These are phyloP conservation scores for Hemicentrotus pulcherrimus DNA, from an alignment of 35 echinoderm and acorn worm species.

Conservation along the genomic window DNA sequence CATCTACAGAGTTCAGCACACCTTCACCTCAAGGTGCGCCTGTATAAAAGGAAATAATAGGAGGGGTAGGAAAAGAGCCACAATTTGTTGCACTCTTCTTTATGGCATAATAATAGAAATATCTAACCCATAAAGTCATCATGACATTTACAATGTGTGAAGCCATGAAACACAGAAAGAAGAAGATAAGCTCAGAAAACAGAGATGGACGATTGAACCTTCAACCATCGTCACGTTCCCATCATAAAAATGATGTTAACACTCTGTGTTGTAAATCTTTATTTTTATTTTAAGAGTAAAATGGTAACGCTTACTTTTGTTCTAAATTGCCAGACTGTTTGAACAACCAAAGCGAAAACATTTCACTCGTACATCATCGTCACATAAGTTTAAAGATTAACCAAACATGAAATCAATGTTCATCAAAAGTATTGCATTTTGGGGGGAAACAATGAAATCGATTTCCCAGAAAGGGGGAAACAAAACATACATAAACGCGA, in stretches of 20 bases:
- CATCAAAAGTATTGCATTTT: not conserved
- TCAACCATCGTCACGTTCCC: not conserved
- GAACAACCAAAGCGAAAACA: not conserved
- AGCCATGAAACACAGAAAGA: not conserved
- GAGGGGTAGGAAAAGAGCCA: not conserved
- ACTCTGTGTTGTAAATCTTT: not conserved
- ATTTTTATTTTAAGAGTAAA: not conserved
- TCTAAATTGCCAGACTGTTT: not conserved
- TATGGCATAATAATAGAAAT: not conserved
- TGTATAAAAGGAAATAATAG: not conserved
- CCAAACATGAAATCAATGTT: not conserved
- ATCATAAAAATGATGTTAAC: not conserved
- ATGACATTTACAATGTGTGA: slow-evolving; percentile 12
- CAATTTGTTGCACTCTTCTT: not conserved
- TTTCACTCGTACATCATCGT: not conserved
- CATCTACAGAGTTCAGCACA: not conserved
- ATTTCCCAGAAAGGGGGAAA: no score
- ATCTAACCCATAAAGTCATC: not conserved
- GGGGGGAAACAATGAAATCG: no score
- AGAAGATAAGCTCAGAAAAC: not conserved
- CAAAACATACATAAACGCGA: no score
- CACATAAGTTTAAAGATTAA: not conserved
- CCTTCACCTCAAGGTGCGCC: not conserved
- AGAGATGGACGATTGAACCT: not conserved
- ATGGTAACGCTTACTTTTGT: not conserved